phyloP scores from a whole-genome alignment of 2,113 vertebrate genomes.

The Upupa epops region DNA sequence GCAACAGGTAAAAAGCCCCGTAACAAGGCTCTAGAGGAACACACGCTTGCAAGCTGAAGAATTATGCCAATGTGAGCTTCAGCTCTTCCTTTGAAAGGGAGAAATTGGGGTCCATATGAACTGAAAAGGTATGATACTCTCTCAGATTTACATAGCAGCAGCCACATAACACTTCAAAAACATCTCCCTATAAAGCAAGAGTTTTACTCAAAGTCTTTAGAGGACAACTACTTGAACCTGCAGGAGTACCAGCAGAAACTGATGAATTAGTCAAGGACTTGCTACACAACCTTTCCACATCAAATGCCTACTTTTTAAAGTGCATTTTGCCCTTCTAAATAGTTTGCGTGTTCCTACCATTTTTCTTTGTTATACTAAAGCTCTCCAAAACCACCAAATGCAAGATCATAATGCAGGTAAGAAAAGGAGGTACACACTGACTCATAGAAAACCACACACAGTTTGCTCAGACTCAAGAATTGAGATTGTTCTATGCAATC shows the following conservation, averaged over 20 bases:
- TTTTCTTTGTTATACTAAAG: not conserved
- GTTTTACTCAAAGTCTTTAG: not conserved
- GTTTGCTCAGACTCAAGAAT: not conserved
- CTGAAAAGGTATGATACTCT: not conserved
- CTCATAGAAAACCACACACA: not conserved
- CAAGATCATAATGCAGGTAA: not conserved
- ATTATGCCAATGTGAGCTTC: not conserved
- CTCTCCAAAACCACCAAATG: not conserved
- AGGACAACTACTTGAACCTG: slow-evolving; percentile 3
- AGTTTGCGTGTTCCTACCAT: not conserved
- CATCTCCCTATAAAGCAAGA: not conserved
- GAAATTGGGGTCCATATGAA: not conserved
- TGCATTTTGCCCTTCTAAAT: not conserved
- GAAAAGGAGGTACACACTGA: rapidly evolving
- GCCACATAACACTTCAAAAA: not conserved
- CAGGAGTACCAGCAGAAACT: not conserved
- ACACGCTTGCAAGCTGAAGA: not conserved
- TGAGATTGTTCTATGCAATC: not conserved
- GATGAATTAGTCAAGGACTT: not conserved
- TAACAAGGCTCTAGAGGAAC: not conserved
- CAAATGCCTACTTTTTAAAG: not conserved
- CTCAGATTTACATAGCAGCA: not conserved
- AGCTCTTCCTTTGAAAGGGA: not conserved
- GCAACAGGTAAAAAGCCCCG: not conserved
- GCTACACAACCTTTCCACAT: not conserved